A percentile compares a stretch with the other conserved stretches of the same genome.
Evolutionary conservation across 2,113 vertebrate genomes (phyloP).

Genomic region (Cyprinodon brontotheroides): DNA sequence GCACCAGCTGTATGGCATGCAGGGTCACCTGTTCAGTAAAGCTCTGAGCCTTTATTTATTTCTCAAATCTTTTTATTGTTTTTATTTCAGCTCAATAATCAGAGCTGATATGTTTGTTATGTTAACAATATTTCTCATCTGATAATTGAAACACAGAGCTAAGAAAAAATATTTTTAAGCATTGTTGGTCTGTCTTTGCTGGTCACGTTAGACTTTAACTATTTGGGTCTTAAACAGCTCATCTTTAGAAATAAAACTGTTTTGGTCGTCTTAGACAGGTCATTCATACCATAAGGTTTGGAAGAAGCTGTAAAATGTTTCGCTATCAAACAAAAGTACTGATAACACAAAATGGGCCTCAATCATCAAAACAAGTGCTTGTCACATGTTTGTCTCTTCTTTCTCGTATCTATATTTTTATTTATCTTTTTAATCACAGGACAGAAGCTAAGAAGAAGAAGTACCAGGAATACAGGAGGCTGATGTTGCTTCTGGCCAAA

Average conservation of each 20-base stretch:
- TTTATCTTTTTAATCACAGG: slow-evolving; percentile 56
- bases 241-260: too few species aligned
- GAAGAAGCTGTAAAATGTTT: not conserved
- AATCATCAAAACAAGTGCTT: not conserved
- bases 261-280: not conserved
- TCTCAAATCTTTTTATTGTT: not conserved
- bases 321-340: not conserved
- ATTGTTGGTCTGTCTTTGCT: too few species aligned
- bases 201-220: too few species aligned
- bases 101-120: too few species aligned
- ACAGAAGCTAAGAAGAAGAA: slow-evolving; percentile 64
- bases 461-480: slow-evolving; percentile 72
- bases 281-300: not conserved
- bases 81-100: not conserved
- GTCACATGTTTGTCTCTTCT: not conserved
- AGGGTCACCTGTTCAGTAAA: too few species aligned
- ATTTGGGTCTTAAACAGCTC: too few species aligned
- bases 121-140: too few species aligned
- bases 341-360: not conserved
- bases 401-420: slow-evolving; percentile 1
- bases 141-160: too few species aligned
- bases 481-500: slow-evolving; percentile 77
- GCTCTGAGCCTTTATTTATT: too few species aligned
- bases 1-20: not conserved
- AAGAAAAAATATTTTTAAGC: too few species aligned